These are phyloP conservation scores for Bradynema listronoti DNA, from an alignment of 1,140 invertebrate species.

Conservation along the genomic window DNA sequence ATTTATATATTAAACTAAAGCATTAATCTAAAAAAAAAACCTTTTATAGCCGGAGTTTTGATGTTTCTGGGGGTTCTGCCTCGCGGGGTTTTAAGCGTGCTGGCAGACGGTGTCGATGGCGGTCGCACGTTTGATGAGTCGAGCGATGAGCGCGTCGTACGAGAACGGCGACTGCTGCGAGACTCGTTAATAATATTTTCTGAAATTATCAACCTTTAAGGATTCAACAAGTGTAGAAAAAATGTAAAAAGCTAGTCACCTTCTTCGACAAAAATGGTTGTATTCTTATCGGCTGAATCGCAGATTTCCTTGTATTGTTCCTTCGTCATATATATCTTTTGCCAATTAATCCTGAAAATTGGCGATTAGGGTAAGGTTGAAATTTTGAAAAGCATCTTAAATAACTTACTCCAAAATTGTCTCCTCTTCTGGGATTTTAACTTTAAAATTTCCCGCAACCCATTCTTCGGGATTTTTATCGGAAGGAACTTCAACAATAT, in stretches of 20 bases:
- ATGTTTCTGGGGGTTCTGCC: background rate
- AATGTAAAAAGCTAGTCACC: too few species aligned
- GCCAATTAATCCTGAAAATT: slow-evolving; percentile 39
- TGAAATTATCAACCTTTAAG: too few species aligned
- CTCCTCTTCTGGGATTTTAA: slow-evolving; percentile 27
- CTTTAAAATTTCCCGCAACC: slow-evolving; percentile 32
- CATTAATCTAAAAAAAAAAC: too few species aligned
- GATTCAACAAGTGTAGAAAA: too few species aligned
- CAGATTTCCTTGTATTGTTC: slow-evolving; percentile 25
- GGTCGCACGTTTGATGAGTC: background rate
- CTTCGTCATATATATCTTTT: slow-evolving; percentile 35
- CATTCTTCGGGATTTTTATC: slow-evolving; percentile 40
- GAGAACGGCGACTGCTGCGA: slow-evolving; percentile 9
- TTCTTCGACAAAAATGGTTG: background rate
- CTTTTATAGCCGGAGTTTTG: background rate
- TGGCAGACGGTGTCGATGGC: background rate
- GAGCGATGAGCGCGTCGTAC: slow-evolving; percentile 4
- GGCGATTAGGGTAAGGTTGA: background rate
- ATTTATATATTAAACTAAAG: too few species aligned
- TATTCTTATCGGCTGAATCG: slow-evolving; percentile 10
- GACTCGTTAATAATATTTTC: slow-evolving; percentile 33
- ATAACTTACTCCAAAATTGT: slow-evolving; percentile 12
- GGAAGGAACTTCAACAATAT: slow-evolving; percentile 32
- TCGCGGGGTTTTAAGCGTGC: background rate
- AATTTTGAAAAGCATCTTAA: background rate